Evolutionary conservation across 2,888 invertebrate species (phyloP).

Genomic region (Nowickia ferox): DNA sequence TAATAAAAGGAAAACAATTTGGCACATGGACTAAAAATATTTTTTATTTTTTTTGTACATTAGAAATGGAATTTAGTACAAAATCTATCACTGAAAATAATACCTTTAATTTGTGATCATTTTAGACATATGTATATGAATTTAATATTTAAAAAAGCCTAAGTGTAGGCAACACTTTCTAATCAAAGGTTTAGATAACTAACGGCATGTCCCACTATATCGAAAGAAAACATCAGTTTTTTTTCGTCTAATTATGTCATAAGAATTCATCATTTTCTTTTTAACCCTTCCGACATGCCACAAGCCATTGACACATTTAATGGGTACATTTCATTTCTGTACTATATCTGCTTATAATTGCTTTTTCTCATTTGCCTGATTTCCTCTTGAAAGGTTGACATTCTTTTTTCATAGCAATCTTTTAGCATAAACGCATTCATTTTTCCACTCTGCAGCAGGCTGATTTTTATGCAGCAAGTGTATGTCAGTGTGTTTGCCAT

Average conservation of each 20-base stretch:
- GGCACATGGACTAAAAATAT: background rate
- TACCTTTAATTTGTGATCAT: too few relatives aligned
- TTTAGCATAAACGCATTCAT: conserved; percentile 7
- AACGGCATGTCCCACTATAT: too few relatives aligned
- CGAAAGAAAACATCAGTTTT: too few relatives aligned
- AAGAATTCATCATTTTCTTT: background rate
- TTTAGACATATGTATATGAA: too few relatives aligned
- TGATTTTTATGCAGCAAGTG: conserved; percentile 3
- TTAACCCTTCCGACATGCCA: background rate
- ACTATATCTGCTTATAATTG: background rate
- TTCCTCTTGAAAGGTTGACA: conserved; percentile 26
- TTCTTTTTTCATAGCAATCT: conserved; percentile 6
- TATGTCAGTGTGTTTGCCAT: conserved; percentile 37
- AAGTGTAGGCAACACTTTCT: too few relatives aligned
- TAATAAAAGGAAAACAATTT: background rate
- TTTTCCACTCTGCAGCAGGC: background rate
- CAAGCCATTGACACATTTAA: background rate
- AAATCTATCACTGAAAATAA: too few relatives aligned
- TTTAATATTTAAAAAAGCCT: too few relatives aligned
- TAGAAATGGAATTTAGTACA: background rate
- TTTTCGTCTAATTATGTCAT: too few relatives aligned
- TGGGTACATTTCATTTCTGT: background rate
- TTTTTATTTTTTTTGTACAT: background rate
- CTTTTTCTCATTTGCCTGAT: background rate
- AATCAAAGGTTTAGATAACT: too few relatives aligned